A percentile compares a stretch with the other conserved stretches of the same genome.
phyloP scores from a whole-genome alignment of 2,888 invertebrate genomes.

The Drosophila dives region DNA sequence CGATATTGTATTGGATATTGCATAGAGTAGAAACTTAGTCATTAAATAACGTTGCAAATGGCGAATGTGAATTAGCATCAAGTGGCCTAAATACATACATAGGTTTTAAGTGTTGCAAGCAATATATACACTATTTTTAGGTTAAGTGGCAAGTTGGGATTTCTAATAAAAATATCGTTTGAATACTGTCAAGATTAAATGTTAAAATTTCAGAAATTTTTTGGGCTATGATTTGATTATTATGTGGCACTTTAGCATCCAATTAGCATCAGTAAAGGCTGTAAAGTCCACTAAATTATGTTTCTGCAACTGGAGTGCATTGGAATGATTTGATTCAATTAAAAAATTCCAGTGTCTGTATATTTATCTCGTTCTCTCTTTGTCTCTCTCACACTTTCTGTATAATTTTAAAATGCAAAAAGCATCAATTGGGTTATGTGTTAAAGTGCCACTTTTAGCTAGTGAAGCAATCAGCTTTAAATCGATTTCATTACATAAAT shows the following conservation, averaged over 20 bases:
- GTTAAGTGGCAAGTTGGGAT: neutral
- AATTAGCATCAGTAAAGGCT: neutral
- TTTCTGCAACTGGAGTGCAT: neutral
- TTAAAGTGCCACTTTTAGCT: neutral
- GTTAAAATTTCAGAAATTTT: neutral
- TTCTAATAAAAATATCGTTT: neutral
- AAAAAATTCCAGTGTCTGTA: neutral
- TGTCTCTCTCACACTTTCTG: neutral
- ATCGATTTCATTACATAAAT: neutral
- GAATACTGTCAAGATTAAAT: neutral
- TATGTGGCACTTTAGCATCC: neutral
- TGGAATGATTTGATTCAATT: neutral
- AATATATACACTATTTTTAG: neutral
- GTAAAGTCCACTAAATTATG: neutral
- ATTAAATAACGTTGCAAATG: slow-evolving; percentile 27
- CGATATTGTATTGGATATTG: slow-evolving; percentile 6
- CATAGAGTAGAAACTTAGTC: slow-evolving; percentile 25
- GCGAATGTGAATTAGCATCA: slow-evolving; percentile 7
- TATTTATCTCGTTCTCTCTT: neutral
- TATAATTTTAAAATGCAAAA: neutral
- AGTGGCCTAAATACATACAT: neutral
- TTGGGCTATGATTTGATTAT: neutral
- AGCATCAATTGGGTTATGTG: neutral
- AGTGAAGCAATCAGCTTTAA: neutral
- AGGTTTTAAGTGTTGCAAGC: neutral